Evolutionary conservation across 2,888 invertebrate species (phyloP), one percentile per base, ranked within the genome.

Genomic region (Steinernema scapterisci): DNA sequence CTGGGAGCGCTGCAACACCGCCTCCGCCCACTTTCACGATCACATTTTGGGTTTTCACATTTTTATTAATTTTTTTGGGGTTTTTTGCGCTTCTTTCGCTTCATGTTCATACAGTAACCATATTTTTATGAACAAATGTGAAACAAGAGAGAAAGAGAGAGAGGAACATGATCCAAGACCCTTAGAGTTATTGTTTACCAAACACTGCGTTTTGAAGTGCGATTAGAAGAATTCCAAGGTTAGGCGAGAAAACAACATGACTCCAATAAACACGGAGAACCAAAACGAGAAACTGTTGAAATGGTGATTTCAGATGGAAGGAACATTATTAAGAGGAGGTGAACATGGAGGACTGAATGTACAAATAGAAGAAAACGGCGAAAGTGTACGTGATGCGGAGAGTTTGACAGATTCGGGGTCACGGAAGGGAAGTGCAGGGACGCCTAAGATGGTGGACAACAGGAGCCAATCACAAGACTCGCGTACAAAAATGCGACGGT

Each of bases 391-490:
- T 9, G 13, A n/a, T 7, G 13, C 5, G 48, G 13, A 48, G 48
- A n/a, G n/a, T 5, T 16, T 13, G 48, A 5, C 13, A 13, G n/a
- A 19, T n/a, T 48, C 48, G 48, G 48, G 19, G 19, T 48, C n/a
- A 48, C 16, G 13, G 2, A 48, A 48, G 31, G 63, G 25, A 13
- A 54, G 6, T 2, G 19, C 16, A 63, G n/a, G 31, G 54, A 25
- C 2, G 31, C 23, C 27, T 11, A 38, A 25, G 16, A n/a, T 63
- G 52, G 52, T 11, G 5, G 9, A 38, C 9, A 48, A 38, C 31
- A 31, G 31, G 5, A 25, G 38, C 27, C 63, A 63, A 27, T 63
- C 63, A 27, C 63, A 63, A 63, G 63, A 63, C 63, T 63, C 63
- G 63, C 27, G 63, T 27, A 31, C 19, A 27, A 23, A 63, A 63